These are phyloP conservation scores for Crypturellus tataupa DNA, from an alignment of 2,797 vertebrate genomes.

Conservation along the genomic window DNA sequence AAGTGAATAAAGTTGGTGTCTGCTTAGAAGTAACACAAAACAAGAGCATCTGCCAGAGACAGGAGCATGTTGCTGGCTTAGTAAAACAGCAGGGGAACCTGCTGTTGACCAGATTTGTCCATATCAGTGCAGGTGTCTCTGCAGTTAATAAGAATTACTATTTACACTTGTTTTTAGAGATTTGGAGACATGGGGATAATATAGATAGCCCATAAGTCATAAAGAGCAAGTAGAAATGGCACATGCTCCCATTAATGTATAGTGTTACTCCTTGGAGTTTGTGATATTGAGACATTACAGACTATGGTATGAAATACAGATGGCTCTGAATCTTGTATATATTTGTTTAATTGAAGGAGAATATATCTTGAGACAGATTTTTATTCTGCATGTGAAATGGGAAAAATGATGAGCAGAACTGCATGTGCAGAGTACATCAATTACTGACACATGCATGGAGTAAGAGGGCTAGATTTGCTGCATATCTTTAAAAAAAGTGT, in stretches of 20 bases:
- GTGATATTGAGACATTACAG: constrained; percentile 30
- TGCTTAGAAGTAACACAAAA: constrained; percentile 72
- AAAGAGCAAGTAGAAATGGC: constrained; percentile 69
- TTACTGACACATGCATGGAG: neutral
- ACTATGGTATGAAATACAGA: constrained; percentile 49
- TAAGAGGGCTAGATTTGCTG: neutral
- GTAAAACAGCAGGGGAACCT: constrained; percentile 82
- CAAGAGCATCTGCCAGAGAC: constrained; percentile 76
- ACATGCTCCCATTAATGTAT: constrained; percentile 64
- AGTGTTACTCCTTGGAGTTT: constrained; percentile 66
- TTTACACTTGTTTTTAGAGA: constrained; percentile 77
- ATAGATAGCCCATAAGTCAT: constrained; percentile 65
- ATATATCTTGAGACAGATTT: constrained; percentile 58
- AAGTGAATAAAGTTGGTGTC: constrained; percentile 71
- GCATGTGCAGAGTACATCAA: constrained; percentile 18
- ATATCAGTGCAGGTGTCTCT: constrained; percentile 77
- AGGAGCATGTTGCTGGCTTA: constrained; percentile 75
- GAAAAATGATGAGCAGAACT: constrained; percentile 27
- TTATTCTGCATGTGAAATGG: constrained; percentile 45
- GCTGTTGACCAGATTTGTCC: constrained; percentile 81
- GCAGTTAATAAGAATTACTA: constrained; percentile 80
- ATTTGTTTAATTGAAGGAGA: constrained; percentile 74
- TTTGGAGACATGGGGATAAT: constrained; percentile 65
- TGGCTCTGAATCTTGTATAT: constrained; percentile 45
- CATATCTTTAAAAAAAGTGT: neutral